Base-by-base conservation (phyloP, 2,888 invertebrate genomes). In the Itoplectis maculator region DNA sequence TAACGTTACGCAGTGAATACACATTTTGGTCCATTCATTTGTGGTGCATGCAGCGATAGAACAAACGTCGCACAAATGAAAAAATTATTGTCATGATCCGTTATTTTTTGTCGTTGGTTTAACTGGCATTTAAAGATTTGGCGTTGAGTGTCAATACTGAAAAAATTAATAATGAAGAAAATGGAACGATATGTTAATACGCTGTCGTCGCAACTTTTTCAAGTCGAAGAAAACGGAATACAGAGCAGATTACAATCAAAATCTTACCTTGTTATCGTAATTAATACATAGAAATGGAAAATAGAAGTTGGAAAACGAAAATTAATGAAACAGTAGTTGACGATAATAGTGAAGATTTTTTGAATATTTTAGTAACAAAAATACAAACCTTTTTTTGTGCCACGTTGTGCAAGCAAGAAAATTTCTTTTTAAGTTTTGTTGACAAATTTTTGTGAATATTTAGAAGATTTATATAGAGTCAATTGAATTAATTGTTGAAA, bases 1-100 rank as follows among this genome's bases (percentile, higher is more conserved):
- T 75, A 75, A 76, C 20, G 70, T 66, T 45, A 70, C 56, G 29
- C 29, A 47, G 51, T 74, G 29, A 42, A 72, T 76, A 76, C 49
- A 72, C 49, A 66, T 72, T 65, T 81, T 81, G 80, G 80, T 81
- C 80, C 80, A 66, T 75, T 63, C n/a, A 80, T 70, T 81, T 51
- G 56, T 76, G 54, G 40, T 29, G 65, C 51, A 72, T 76, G 80
- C 80, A 49, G 5, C 13, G 35, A 42, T 66, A 70, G 49, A 54
- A 40, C 65, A 72, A 72, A 59, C 56, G 49, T 76, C 23, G 72
- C 66, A 81, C 70, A 59, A 59, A 59, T 59, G 65, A 81, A 66
- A 65, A 76, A 70, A 76, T 76, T 72, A 81, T 81, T 76, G 72
- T 81, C 80, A 81, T 29, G 47, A 70, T 61, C 54, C 54, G 29